Evolutionary conservation across 2,113 vertebrate genomes (phyloP).

Genomic region (Engraulis encrasicolus): DNA sequence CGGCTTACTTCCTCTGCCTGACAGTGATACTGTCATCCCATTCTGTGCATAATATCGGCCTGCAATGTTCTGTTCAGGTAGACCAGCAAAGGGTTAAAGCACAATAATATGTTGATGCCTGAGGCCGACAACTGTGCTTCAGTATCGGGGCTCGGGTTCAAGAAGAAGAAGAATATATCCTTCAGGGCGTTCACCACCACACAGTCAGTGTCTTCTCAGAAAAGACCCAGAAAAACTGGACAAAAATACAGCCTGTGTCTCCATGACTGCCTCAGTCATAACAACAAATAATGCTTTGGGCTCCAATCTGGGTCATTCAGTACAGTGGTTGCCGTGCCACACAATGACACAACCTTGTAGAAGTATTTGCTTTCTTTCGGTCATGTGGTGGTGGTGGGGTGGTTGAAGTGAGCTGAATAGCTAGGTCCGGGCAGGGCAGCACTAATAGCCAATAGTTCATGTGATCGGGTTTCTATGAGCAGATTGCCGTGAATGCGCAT

Average conservation of each 20-base stretch:
- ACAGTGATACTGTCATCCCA: neutral
- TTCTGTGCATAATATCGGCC: neutral
- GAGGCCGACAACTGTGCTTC: neutral
- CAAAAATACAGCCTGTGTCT: neutral
- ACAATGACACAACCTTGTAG: conserved; percentile 6
- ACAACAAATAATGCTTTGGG: neutral
- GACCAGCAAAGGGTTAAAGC: neutral
- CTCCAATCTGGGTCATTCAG: conserved; percentile 2
- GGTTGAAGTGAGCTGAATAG: conserved; percentile 13
- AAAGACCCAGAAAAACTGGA: neutral
- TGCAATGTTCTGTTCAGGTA: neutral
- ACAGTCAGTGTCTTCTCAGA: neutral
- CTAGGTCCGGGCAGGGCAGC: neutral
- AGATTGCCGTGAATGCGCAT: neutral
- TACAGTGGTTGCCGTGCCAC: conserved; percentile 4
- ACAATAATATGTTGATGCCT: neutral
- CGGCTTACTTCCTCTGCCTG: neutral
- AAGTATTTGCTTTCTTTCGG: neutral
- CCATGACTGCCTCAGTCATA: conserved; percentile 2
- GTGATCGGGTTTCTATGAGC: neutral
- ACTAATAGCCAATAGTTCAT: neutral
- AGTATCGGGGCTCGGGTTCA: neutral
- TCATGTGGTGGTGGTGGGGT: no score
- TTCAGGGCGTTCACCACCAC: neutral
- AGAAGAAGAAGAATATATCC: neutral